Base-by-base conservation (phyloP, 2,888 invertebrate genomes). In the Anthrax anthrax region DNA sequence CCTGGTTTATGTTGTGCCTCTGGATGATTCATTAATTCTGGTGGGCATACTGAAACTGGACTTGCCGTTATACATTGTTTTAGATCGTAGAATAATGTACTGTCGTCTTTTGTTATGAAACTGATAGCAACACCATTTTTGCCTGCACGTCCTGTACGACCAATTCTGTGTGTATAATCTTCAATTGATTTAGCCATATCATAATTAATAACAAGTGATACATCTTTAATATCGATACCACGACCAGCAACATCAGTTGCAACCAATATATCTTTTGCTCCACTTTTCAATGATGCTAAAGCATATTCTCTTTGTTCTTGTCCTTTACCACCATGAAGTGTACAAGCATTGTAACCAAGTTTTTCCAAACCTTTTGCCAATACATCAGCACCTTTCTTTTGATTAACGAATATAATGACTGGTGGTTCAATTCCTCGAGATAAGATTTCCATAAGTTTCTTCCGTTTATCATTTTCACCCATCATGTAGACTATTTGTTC, bases 151-250 rank as follows among this genome's bases (percentile, higher is more conserved):
- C 97, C 98, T 0, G 96, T 98, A 73, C 97, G 83, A 65, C 97
- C 98, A 61, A 98, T 97, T 60, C 98, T 86, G 82, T 95, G 91
- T 1, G 92, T 91, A 60, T 92, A 92, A 70, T 91, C 91, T 75
- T 99, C 98, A 60, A 99, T 97, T 17, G 85, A 81, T 69, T 98
- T 98, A 0, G 98, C 96, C 98, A 99, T 99, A 64, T 99, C 98
- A 60, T 99, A 99, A 69, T 99, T 99, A 58, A 99, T 91, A 52
- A 99, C 98, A 70, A 98, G 77, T 9, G 96, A 94, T 3, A 99
- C 98, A 67, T 99, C 97, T 65, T 98, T 97, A 64, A 99, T 97
- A 64, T 99, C 98, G 56, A 99, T 98, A 89, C 98, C 98, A 77
- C 98, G 86, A 56, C 98, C 98, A 55, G 98, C 98, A 1, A 99